Conservation (phyloP, 53 echinoderm and acorn worm species). For the Crossaster papposus region DNA sequence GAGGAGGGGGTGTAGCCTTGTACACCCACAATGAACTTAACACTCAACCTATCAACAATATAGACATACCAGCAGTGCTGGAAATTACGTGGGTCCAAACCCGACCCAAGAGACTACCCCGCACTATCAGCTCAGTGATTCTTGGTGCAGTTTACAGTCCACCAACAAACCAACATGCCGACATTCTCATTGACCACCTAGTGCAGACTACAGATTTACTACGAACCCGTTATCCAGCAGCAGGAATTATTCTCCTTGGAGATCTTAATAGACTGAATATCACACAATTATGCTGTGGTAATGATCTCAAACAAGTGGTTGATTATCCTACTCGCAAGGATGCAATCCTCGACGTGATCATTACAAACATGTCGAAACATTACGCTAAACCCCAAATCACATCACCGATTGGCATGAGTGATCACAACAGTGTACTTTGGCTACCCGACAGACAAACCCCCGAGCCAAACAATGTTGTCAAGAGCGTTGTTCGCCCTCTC, state of each 20-base stretch:
- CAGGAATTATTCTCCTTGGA: too few species aligned
- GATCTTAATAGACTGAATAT: too few species aligned
- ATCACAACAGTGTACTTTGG: neutral
- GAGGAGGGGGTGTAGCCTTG: neutral
- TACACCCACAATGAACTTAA: neutral
- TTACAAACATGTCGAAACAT: constrained; percentile 9
- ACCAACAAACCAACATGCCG: too few species aligned
- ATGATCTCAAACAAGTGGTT: constrained; percentile 38
- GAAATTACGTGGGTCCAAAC: too few species aligned
- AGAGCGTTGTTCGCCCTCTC: neutral
- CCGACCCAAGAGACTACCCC: too few species aligned
- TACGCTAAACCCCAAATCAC: neutral
- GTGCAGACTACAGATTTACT: too few species aligned
- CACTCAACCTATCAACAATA: too few species aligned
- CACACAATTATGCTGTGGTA: neutral
- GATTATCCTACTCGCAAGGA: constrained; percentile 11
- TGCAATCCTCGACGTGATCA: constrained; percentile 15
- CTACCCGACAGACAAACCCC: neutral
- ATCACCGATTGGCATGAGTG: neutral
- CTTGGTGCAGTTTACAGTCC: too few species aligned
- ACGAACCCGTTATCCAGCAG: too few species aligned
- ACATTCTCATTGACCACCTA: too few species aligned
- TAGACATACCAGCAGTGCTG: too few species aligned
- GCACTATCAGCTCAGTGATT: too few species aligned
- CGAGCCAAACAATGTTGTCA: neutral